phyloP scores from a whole-genome alignment of 1,140 invertebrate species.

The Vollenhovia emeryi region DNA sequence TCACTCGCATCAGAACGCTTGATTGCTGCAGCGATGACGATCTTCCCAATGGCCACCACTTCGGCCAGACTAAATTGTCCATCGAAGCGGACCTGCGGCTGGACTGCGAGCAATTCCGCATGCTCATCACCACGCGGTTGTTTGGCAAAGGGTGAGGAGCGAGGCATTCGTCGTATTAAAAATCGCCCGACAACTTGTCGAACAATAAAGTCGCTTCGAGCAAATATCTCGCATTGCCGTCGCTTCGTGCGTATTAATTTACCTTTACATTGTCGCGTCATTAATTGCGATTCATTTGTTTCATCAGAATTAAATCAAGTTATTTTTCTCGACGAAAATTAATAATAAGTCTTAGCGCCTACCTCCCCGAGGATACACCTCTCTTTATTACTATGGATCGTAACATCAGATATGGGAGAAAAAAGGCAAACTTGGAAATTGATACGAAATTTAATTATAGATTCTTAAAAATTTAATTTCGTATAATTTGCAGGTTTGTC shows the following conservation, averaged over 20 bases:
- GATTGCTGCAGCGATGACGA: conserved; percentile 80
- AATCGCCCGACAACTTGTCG: not conserved
- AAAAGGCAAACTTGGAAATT: too few relatives aligned
- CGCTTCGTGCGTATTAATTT: not conserved
- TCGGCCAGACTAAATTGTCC: conserved; percentile 81
- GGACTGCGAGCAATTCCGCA: conserved; percentile 86
- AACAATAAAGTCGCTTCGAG: not conserved
- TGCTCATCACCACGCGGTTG: conserved; percentile 85
- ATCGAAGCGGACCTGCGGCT: conserved; percentile 85
- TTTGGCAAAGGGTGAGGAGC: conserved; percentile 85
- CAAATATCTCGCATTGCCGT: not conserved
- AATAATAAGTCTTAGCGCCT: too few relatives aligned
- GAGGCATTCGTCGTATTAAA: not conserved
- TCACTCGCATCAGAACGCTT: conserved; percentile 80
- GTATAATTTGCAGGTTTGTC: not conserved
- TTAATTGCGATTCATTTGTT: not conserved
- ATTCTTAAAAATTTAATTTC: not conserved
- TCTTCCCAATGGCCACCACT: conserved; percentile 30
- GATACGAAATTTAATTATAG: too few relatives aligned
- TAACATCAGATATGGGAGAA: too few relatives aligned
- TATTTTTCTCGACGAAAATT: too few relatives aligned
- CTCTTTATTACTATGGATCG: too few relatives aligned
- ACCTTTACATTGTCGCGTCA: not conserved
- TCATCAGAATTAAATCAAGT: not conserved
- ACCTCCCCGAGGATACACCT: too few relatives aligned